phyloP scores from a whole-genome alignment of 2,113 vertebrate genomes.

The Neogale vison region DNA sequence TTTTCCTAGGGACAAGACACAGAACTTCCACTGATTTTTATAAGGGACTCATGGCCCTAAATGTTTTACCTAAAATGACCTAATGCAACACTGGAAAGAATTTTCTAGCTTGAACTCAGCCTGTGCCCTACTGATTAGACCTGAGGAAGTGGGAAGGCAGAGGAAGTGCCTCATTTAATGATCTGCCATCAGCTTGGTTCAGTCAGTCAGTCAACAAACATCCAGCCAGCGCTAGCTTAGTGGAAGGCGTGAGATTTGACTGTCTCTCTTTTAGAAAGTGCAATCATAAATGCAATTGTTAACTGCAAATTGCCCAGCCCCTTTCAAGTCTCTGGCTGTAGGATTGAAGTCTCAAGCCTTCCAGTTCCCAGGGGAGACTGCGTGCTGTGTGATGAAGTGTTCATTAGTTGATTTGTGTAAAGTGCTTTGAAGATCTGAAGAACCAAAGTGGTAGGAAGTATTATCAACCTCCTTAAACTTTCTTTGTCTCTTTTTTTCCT shows the following conservation, averaged over 20 bases:
- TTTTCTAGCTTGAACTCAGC: neutral
- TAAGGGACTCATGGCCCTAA: neutral
- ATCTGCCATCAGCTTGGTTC: neutral
- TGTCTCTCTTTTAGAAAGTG: constrained; percentile 22
- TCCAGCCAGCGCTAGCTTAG: neutral
- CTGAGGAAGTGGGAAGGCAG: no score
- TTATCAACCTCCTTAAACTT: constrained; percentile 25
- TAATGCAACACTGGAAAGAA: neutral
- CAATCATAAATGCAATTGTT: constrained; percentile 55
- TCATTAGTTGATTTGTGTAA: constrained; percentile 67
- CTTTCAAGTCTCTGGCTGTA: constrained; percentile 39
- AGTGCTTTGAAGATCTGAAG: constrained; percentile 59
- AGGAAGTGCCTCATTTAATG: neutral
- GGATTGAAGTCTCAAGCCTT: constrained; percentile 6
- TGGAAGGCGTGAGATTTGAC: neutral
- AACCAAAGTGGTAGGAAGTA: neutral
- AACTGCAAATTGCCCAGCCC: constrained; percentile 34
- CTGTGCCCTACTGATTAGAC: neutral
- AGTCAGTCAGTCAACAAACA: constrained; percentile 52
- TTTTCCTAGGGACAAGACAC: neutral
- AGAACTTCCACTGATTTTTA: neutral
- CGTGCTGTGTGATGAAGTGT: constrained; percentile 51
- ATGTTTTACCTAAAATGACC: neutral
- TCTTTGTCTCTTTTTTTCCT: constrained; percentile 51
- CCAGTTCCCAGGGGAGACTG: neutral